Base-by-base conservation (phyloP, 2,797 vertebrate species). In the Bradypus variegatus region DNA sequence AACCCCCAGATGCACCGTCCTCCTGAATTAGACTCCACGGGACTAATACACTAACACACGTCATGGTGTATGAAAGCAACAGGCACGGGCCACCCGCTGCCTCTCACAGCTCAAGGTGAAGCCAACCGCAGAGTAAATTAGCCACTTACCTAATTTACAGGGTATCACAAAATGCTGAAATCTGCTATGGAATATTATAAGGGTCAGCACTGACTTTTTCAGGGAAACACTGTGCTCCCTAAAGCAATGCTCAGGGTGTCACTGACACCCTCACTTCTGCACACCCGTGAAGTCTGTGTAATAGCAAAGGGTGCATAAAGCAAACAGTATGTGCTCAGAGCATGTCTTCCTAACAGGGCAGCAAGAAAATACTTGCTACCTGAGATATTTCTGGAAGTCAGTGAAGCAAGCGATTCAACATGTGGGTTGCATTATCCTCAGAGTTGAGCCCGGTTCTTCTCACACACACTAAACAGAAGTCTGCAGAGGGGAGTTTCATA, bases 301-400 rank as follows among this genome's bases (percentile, higher is more conserved):
- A n/a, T 33, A 87, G 92, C 25, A 83, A 94, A 93, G 73, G 87
- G 21, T 15, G 33, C n/a, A 88, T 93, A 97, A 96, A 95, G 92
- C 93, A 87, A 95, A 94, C 94, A 77, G 94, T 93, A 92, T 90
- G 94, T 14, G 89, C 90, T 84, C 7, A 10, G 83, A 15, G 0
- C 0, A 2, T 88, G 90, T 89, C 95, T 96, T 96, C 92, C 90
- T 82, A 96, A 77, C 87, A 16, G 94, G 94, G 89, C 85, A 6
- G 93, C 94, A 87, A 95, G 95, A 95, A 97, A 96, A 96, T 95
- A 94, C 94, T 94, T 36, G 96, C 97, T 96, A 94, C 96, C 97
- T 97, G 96, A 96, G 96, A 90, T 96, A 96, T 96, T 97, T 95
- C 96, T 95, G 95, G 77, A 65, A 96, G 93, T 64, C 96, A 86